Conservation (phyloP, 2,797 vertebrate genomes). For the Mormyrops attenuatus region DNA sequence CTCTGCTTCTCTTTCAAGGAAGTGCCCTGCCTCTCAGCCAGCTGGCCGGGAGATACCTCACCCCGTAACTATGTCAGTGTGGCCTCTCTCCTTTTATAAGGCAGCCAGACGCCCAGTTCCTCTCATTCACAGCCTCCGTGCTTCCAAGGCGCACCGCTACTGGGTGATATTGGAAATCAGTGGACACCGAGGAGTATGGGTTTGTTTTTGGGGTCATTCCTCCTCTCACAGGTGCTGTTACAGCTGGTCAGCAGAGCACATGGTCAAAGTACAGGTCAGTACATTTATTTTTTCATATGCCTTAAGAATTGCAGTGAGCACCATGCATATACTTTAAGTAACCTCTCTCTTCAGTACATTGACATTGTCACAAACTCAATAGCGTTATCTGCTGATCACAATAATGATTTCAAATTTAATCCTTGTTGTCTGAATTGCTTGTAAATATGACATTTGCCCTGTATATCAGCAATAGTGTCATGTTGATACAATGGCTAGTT, state of each 20-base stretch:
- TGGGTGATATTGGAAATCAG: neutral
- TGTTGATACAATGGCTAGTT: neutral
- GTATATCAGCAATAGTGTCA: neutral
- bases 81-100: conserved; percentile 27
- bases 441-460: neutral
- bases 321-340: neutral
- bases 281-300: neutral
- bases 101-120: neutral
- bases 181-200: conserved; percentile 29
- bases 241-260: conserved; percentile 41
- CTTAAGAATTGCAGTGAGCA: neutral
- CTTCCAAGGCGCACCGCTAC: neutral
- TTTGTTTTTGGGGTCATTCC: conserved; percentile 29
- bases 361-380: neutral
- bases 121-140: conserved; percentile 9
- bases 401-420: neutral
- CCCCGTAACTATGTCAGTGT: conserved; percentile 28
- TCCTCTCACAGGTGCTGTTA: conserved; percentile 49
- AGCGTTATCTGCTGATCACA: neutral
- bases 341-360: neutral
- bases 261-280: conserved; percentile 58
- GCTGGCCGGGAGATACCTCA: conserved; percentile 33
- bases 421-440: neutral
- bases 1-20: conserved; percentile 27
- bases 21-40: conserved; percentile 42